Evolutionary conservation across 2,113 vertebrate genomes (phyloP).

Genomic region (Nannobrachium achirus): DNA sequence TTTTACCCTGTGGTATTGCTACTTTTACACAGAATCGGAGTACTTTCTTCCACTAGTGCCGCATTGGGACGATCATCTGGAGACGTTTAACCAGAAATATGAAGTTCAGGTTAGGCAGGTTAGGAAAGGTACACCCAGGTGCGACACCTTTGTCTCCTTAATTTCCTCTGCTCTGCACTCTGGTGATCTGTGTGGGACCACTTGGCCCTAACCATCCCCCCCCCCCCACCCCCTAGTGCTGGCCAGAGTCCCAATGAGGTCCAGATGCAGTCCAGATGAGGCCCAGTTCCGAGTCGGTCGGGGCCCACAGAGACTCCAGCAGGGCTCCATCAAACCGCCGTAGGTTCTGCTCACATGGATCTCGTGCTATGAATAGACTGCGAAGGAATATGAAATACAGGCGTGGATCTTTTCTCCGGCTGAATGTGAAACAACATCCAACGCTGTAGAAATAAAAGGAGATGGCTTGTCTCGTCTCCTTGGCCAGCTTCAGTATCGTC

Average conservation of each 20-base stretch:
- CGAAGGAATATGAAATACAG: neutral
- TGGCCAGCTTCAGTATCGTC: neutral
- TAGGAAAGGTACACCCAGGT: constrained; percentile 55
- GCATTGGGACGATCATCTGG: constrained; percentile 43
- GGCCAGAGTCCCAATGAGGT: constrained; percentile 60
- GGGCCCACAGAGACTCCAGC: constrained; percentile 45
- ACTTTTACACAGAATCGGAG: neutral
- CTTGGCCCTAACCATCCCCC: constrained; percentile 43
- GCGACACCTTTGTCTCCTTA: constrained; percentile 70
- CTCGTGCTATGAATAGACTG: too few relatives aligned
- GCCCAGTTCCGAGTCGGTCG: constrained; percentile 37
- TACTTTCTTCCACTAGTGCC: neutral
- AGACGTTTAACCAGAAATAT: constrained; percentile 35
- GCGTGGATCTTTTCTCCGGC: neutral
- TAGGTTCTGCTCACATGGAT: constrained; percentile 36
- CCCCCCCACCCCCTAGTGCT: constrained; percentile 17
- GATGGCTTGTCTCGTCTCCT: neutral
- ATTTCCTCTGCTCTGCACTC: constrained; percentile 62
- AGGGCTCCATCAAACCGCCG: constrained; percentile 53
- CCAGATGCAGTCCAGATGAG: constrained; percentile 74
- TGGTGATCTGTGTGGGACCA: constrained; percentile 49
- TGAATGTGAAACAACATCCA: neutral
- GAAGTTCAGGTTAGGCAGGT: constrained; percentile 48
- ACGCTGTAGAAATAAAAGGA: neutral
- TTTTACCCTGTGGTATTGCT: too few relatives aligned